Evolutionary conservation across 2,113 vertebrate genomes (phyloP).

Genomic region (Pomatorhinus ruficollis): DNA sequence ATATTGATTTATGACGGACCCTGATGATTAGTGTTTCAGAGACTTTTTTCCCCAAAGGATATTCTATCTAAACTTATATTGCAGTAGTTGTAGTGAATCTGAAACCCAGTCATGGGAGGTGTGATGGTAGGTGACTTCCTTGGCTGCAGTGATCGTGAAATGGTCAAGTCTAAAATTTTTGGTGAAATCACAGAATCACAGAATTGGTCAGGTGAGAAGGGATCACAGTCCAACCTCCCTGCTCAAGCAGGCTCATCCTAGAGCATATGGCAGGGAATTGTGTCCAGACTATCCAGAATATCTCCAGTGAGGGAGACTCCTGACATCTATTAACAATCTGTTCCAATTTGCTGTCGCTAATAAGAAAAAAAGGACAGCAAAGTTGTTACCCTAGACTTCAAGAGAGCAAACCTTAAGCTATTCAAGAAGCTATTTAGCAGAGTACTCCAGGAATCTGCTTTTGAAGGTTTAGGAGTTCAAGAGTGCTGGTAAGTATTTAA

Average conservation of each 20-base stretch:
- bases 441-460: background rate
- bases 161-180: background rate
- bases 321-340: background rate
- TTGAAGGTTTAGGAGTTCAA: background rate
- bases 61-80: background rate
- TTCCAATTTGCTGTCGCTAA: accelerated
- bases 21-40: background rate
- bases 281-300: background rate
- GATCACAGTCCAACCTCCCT: background rate
- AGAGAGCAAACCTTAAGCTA: background rate
- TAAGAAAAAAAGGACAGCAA: background rate
- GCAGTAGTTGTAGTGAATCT: background rate
- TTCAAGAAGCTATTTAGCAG: background rate
- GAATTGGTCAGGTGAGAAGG: background rate
- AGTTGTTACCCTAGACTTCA: background rate
- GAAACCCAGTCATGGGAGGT: background rate
- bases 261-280: background rate
- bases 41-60: background rate
- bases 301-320: background rate
- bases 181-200: background rate
- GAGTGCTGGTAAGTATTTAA: background rate
- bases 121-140: background rate
- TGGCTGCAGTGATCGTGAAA: background rate
- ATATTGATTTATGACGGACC: background rate
- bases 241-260: background rate